Conservation (phyloP, 53 echinoderm and acorn worm species). For the Antedon mediterranea region DNA sequence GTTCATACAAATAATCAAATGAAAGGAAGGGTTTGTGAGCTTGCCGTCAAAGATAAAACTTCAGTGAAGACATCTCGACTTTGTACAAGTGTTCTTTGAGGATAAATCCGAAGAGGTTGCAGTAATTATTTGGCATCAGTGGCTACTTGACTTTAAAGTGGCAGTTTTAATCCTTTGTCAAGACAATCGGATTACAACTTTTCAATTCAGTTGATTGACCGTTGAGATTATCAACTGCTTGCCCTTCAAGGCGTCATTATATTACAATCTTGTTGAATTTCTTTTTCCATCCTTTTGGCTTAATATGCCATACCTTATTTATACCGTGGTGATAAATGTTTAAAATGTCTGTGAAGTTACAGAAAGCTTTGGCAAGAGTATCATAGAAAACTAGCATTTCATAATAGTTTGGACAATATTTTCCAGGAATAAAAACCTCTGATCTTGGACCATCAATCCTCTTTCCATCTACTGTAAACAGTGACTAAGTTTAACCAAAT, state of each 20-base stretch:
- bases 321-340: no score
- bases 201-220: not conserved
- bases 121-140: no score
- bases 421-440: no score
- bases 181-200: not conserved
- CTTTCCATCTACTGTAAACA: no score
- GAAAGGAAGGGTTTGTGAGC: no score
- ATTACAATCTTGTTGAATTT: not conserved
- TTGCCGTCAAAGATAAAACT: not conserved
- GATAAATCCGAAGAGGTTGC: not conserved
- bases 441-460: no score
- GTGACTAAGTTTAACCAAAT: no score
- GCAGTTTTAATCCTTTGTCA: not conserved
- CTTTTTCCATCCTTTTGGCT: not conserved
- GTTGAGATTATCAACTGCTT: not conserved
- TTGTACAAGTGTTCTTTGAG: not conserved
- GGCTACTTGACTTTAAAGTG: not conserved
- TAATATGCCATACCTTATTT: not conserved
- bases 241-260: not conserved
- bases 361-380: no score
- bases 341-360: not conserved
- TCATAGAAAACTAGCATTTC: no score
- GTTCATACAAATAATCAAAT: no score
- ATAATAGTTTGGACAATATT: no score
- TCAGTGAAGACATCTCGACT: not conserved